phyloP scores from a whole-genome alignment of 2,797 vertebrate genomes.

The Falco concolor region DNA sequence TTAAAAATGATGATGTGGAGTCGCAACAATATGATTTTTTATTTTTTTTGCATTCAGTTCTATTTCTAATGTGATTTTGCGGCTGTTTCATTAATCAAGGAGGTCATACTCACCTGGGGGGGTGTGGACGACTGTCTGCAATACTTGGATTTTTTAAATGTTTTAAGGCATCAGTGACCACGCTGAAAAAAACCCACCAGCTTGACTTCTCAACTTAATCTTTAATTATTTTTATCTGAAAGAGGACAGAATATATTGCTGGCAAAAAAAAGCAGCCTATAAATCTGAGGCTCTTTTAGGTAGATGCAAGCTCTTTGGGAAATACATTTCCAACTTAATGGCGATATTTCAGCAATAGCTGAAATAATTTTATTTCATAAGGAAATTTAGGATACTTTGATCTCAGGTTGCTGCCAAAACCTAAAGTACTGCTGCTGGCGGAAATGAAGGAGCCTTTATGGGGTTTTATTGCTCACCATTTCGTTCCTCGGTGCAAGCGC shows the following conservation, averaged over 20 bases:
- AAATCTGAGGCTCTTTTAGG: neutral
- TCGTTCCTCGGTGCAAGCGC: neutral
- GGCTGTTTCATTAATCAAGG: neutral
- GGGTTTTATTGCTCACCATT: neutral
- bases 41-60: neutral
- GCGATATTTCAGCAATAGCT: neutral
- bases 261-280: neutral
- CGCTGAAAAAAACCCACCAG: neutral
- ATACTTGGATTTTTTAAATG: neutral
- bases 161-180: neutral
- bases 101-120: neutral
- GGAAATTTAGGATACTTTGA: conserved; percentile 26
- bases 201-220: neutral
- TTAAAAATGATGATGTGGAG: accelerated
- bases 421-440: neutral
- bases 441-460: conserved; percentile 10
- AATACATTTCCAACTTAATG: neutral
- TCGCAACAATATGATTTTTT: neutral
- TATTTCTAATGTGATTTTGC: neutral
- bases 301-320: neutral
- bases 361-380: conserved; percentile 34
- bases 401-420: conserved; percentile 1
- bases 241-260: neutral
- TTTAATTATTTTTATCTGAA: conserved; percentile 11
- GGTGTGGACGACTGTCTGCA: neutral